phyloP scores from a whole-genome alignment of 2,797 vertebrate species.

The Eulemur albifrons region DNA sequence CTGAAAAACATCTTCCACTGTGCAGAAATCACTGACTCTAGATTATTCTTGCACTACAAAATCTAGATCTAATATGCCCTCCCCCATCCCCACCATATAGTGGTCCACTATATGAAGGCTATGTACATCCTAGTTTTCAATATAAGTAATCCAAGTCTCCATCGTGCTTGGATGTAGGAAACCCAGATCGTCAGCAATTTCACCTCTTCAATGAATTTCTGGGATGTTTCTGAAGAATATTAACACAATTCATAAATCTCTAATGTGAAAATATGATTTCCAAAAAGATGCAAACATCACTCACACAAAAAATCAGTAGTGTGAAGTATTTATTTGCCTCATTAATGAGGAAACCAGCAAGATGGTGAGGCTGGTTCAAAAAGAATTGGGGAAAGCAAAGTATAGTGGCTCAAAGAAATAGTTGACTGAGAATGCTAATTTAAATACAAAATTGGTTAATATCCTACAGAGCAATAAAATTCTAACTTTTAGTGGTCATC shows the following conservation, averaged over 20 bases:
- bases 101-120: background rate
- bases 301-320: background rate
- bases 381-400: background rate
- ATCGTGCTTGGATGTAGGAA: background rate
- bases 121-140: background rate
- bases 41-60: background rate
- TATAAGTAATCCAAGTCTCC: background rate
- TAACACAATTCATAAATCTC: background rate
- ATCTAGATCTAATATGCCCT: background rate
- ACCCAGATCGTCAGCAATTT: background rate
- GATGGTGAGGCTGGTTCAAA: background rate
- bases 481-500: background rate
- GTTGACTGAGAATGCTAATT: background rate
- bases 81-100: no score
- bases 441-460: conserved; percentile 1
- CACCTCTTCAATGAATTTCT: background rate
- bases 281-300: background rate
- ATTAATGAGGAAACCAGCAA: background rate
- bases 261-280: background rate
- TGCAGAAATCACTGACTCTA: background rate
- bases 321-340: background rate
- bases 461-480: background rate
- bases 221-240: background rate
- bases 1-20: background rate
- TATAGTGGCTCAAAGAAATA: background rate